Conservation (phyloP, 1,140 invertebrate species). For the Philotrypesis tridentata region DNA sequence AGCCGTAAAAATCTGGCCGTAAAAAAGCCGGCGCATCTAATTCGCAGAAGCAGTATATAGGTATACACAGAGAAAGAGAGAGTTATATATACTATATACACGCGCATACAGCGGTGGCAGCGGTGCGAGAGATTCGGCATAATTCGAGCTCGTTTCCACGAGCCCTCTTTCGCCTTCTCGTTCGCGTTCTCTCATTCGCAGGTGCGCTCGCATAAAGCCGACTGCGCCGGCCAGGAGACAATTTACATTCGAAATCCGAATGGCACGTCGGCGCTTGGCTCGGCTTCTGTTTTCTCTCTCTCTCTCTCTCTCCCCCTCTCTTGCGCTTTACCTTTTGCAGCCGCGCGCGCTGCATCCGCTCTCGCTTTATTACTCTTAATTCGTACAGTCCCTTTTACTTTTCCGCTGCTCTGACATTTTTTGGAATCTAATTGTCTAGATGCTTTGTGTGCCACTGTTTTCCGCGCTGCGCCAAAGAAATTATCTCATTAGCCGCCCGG, state of each 20-base stretch:
- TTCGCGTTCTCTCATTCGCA: constrained; percentile 31
- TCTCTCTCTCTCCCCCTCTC: background rate
- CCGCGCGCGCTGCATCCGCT: background rate
- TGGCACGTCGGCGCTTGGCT: background rate
- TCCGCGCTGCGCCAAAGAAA: background rate
- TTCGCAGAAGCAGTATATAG: constrained; percentile 19
- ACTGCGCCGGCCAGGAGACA: constrained; percentile 7
- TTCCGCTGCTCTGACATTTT: background rate
- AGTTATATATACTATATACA: no score
- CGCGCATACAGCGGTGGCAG: background rate
- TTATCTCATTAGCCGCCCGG: background rate
- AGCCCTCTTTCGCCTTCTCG: constrained; percentile 24
- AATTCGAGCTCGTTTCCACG: constrained; percentile 37
- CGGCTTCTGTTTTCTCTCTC: background rate
- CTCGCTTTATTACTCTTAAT: constrained; percentile 1
- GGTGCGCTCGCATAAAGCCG: constrained; percentile 21
- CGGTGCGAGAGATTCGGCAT: constrained; percentile 22
- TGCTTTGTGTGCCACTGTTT: background rate
- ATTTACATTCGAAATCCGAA: constrained; percentile 45
- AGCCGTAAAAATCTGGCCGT: constrained; percentile 19
- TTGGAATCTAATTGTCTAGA: background rate
- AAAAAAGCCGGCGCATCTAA: constrained; percentile 18
- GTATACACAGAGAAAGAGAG: no score
- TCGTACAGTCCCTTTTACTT: background rate
- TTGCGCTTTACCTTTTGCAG: no score